Evolutionary conservation across 2,113 vertebrate species (phyloP).

Genomic region (Phylloscopus trochilus): DNA sequence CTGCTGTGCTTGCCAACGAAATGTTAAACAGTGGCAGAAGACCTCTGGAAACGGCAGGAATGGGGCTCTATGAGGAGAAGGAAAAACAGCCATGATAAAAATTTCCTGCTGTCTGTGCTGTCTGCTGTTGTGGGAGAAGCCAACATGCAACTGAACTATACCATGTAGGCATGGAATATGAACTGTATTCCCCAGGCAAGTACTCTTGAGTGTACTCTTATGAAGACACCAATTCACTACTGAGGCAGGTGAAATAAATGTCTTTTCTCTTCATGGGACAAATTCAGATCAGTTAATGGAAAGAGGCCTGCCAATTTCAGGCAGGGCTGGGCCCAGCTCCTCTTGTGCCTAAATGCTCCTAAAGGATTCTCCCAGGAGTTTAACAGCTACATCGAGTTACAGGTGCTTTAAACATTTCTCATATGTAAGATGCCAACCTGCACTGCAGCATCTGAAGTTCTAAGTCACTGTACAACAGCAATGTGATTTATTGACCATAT

Average conservation of each 20-base stretch:
- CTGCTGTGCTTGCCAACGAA: conserved; percentile 26
- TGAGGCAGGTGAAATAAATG: not conserved
- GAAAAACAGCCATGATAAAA: conserved; percentile 43
- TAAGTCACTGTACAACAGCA: not conserved
- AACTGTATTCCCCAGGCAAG: not conserved
- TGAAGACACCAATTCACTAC: not conserved
- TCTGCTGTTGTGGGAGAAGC: not conserved
- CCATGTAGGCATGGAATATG: not conserved
- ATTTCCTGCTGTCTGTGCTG: not conserved
- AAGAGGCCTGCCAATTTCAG: not conserved
- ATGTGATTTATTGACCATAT: not conserved
- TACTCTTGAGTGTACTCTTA: not conserved
- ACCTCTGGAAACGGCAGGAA: not conserved
- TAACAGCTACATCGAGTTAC: not conserved
- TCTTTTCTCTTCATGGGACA: not conserved
- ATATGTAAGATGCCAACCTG: not conserved
- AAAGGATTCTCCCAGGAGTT: not conserved
- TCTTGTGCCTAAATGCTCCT: not conserved
- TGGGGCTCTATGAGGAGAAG: not conserved
- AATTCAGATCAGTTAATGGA: not conserved
- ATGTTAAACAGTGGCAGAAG: conserved; percentile 60
- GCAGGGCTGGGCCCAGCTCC: not conserved
- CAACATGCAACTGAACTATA: not conserved
- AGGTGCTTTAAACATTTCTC: not conserved
- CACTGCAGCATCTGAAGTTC: not conserved